phyloP scores from a whole-genome alignment of 2,113 vertebrate genomes.

The Platichthys stellatus region DNA sequence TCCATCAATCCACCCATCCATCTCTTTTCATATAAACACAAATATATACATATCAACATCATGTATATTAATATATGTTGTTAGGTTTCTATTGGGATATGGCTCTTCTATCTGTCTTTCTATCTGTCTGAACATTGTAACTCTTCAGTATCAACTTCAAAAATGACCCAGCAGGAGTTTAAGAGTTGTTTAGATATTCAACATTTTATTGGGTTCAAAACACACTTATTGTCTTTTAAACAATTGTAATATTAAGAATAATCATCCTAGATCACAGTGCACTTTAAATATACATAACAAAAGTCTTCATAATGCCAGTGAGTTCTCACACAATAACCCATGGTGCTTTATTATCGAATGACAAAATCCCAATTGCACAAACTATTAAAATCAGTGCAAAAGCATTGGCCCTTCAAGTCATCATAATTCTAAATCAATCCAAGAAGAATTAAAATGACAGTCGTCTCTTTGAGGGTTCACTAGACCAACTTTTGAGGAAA shows the following conservation, averaged over 20 bases:
- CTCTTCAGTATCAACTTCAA: too few species aligned
- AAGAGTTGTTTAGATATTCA: not conserved
- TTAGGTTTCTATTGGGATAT: too few species aligned
- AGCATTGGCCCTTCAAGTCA: constrained; percentile 31
- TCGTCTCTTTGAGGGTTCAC: too few species aligned
- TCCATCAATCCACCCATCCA: too few species aligned
- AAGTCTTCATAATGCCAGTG: not conserved
- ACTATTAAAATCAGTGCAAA: constrained; percentile 59
- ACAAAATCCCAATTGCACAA: constrained; percentile 46
- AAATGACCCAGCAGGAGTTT: not conserved
- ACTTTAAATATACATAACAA: constrained; percentile 8
- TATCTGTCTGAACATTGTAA: too few species aligned
- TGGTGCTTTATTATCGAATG: constrained; percentile 44
- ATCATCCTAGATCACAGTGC: constrained; percentile 5
- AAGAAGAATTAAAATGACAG: too few species aligned
- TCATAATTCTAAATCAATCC: not conserved
- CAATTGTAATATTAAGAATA: constrained; percentile 5
- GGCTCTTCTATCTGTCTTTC: too few species aligned
- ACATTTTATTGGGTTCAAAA: constrained; percentile 6
- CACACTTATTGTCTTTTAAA: not conserved
- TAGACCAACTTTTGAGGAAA: too few species aligned
- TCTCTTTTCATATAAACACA: too few species aligned
- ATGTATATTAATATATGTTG: too few species aligned
- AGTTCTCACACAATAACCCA: constrained; percentile 37
- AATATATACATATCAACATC: too few species aligned